phyloP scores from a whole-genome alignment of 2,113 vertebrate species.

The Falco punctatus region DNA sequence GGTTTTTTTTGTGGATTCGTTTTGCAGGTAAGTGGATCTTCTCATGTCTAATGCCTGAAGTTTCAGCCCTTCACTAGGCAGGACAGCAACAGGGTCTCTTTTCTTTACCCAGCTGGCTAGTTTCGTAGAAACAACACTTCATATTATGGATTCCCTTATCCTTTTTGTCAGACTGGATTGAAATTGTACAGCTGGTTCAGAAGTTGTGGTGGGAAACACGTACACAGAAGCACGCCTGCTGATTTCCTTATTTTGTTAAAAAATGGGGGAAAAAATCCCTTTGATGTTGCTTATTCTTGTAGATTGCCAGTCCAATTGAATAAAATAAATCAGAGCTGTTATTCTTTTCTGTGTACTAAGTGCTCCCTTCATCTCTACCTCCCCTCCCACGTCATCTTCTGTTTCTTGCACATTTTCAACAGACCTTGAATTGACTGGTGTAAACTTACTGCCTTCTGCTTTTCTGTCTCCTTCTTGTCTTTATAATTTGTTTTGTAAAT shows the following conservation, averaged over 20 bases:
- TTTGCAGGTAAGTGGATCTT: neutral
- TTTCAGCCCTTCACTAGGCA: neutral
- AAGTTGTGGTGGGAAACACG: neutral
- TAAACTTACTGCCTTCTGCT: neutral
- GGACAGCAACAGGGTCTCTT: neutral
- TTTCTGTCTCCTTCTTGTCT: neutral
- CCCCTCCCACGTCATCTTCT: neutral
- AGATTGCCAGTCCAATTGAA: neutral
- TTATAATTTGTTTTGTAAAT: neutral
- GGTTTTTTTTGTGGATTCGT: neutral
- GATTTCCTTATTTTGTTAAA: neutral
- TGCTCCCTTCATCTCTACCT: neutral
- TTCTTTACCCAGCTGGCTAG: neutral
- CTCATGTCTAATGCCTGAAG: neutral
- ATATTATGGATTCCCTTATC: neutral
- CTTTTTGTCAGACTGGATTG: neutral
- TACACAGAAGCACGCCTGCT: neutral
- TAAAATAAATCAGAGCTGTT: neutral
- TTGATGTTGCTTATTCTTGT: conserved; percentile 25
- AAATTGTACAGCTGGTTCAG: neutral
- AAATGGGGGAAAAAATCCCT: neutral
- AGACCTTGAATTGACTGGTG: neutral
- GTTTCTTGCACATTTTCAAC: neutral
- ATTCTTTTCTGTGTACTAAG: neutral
- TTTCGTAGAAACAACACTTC: neutral